Conservation (phyloP, 2,888 invertebrate genomes). For the Lepidochrysops patricia region DNA sequence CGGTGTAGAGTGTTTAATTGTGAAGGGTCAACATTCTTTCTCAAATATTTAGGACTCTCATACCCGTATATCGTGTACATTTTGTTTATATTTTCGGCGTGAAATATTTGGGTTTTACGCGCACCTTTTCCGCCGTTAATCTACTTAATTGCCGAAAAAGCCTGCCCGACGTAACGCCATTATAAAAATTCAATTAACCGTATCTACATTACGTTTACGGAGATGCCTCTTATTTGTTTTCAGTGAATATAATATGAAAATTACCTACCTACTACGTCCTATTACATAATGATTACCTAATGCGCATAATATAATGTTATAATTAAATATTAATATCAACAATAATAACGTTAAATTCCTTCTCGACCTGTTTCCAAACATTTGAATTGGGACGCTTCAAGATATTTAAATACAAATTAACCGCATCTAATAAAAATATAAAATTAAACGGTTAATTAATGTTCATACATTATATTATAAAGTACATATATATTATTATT, state of each 20-base stretch:
- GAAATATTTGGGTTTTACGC: not conserved
- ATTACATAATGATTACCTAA: too few species aligned
- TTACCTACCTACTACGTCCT: too few species aligned
- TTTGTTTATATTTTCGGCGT: conserved; percentile 1
- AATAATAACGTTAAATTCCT: too few species aligned
- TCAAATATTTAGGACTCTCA: not conserved
- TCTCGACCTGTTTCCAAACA: too few species aligned
- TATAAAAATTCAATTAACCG: conserved; percentile 1
- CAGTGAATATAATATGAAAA: not conserved
- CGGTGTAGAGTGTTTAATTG: not conserved
- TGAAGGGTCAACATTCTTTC: not conserved
- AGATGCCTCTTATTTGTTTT: not conserved
- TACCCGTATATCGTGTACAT: not conserved
- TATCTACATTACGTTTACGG: not conserved
- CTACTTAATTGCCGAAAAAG: conserved; percentile 1
- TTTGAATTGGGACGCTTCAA: too few species aligned
- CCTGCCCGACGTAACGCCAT: not conserved
- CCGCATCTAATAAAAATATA: too few species aligned
- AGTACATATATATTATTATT: too few species aligned
- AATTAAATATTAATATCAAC: too few species aligned
- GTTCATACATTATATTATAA: too few species aligned
- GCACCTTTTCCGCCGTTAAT: not conserved
- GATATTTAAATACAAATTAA: too few species aligned
- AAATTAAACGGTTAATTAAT: too few species aligned
- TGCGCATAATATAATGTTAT: too few species aligned